Conservation (phyloP, 1,140 invertebrate species). For the Leptopilina boulardi region DNA sequence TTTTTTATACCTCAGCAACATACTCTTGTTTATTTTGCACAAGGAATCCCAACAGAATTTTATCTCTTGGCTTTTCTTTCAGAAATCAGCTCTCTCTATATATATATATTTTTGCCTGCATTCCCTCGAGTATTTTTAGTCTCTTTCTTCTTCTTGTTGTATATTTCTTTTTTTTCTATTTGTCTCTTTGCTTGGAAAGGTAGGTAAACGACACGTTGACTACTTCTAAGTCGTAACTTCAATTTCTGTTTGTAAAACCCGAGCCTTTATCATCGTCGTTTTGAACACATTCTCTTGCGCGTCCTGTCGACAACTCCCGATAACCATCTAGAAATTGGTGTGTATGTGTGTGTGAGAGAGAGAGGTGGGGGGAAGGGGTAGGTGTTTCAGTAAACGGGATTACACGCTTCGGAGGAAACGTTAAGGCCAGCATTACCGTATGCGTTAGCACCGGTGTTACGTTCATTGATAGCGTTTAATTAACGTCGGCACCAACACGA, state of each 20-base stretch:
- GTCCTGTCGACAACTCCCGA: slow-evolving; percentile 13
- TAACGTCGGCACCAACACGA: slow-evolving; percentile 54
- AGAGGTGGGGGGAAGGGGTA: too few relatives aligned
- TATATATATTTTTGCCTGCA: background rate
- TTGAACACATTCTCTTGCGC: background rate
- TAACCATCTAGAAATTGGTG: slow-evolving; percentile 41
- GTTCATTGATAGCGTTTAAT: slow-evolving; percentile 70
- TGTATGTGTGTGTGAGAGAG: too few relatives aligned
- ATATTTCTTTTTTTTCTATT: background rate
- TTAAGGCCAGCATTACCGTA: slow-evolving; percentile 54
- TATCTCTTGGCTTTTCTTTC: background rate
- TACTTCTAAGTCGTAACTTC: background rate
- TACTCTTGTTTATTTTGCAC: background rate
- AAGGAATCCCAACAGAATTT: background rate
- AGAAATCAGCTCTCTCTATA: background rate
- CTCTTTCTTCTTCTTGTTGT: background rate
- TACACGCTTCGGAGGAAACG: slow-evolving; percentile 55
- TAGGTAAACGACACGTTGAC: slow-evolving; percentile 7
- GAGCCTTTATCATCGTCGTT: slow-evolving; percentile 3
- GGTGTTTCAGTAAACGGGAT: slow-evolving; percentile 56
- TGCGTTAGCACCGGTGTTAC: slow-evolving; percentile 56
- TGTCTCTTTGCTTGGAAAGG: background rate
- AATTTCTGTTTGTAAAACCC: background rate
- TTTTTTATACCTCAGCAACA: background rate
- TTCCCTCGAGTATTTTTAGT: background rate